Base-by-base conservation (phyloP, 2,888 invertebrate species). In the Drosophila atripex region DNA sequence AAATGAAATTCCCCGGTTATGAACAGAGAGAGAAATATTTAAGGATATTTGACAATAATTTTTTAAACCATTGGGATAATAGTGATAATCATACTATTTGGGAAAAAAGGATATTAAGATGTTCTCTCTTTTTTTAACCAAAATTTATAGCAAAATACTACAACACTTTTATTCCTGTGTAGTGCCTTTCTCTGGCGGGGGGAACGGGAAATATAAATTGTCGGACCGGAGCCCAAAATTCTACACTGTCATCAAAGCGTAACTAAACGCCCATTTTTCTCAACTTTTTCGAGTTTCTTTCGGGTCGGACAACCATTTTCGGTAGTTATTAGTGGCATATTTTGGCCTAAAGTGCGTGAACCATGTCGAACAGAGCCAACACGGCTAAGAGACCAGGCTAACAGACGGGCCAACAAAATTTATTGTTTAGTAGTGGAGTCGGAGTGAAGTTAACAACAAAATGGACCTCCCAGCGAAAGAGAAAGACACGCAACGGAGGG, bases 241-340 rank as follows among this genome's bases (percentile, higher is more conserved):
- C 85, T 89, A 90, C 90, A 84, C 88, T 90, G 90, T 90, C 90
- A 90, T 90, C 90, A 89, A 88, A 90, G 90, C 90, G 90, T 90
- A 90, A 90, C 90, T 90, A 90, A 90, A 90, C 88, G 88, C 89
- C 89, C 85, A 89, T 86, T 85, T 85, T 85, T 85, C 88, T 85
- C 84, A 78, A 68, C 75, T 73, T 59, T 53, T 66, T 57, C 60
- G 55, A 73, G 56, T 60, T 59, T 75, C 54, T 65, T 56, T 51
- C 52, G 72, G 66, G 53, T 28, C 71, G 60, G 55, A 63, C 79
- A 70, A 72, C 77, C 88, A 88, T 84, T 84, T 84, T 84, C 83
- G 88, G 85, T 86, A 85, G 82, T 86, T 86, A 86, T 85, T 85
- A 85, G 85, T 85, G 85, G 85, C 86, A 88, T 85, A 85, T 89